phyloP scores from a whole-genome alignment of 30 jellyfish, hydroid and myxozoan species.

The Aurelia aurita region DNA sequence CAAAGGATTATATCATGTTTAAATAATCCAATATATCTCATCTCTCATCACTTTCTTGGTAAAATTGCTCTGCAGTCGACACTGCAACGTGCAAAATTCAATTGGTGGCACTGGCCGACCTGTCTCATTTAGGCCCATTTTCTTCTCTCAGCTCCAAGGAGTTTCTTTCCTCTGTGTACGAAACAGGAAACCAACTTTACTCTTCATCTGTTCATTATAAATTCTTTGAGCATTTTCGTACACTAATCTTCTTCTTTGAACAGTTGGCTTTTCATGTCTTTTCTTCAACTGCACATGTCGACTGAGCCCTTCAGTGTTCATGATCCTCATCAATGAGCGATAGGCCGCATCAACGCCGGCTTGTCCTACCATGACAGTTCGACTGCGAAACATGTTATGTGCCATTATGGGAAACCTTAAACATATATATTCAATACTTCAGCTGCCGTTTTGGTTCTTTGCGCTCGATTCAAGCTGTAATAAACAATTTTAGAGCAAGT shows the following conservation, averaged over 20 bases:
- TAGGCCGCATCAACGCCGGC: constrained; percentile 92
- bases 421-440: background rate
- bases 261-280: constrained; percentile 93
- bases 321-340: constrained; percentile 70
- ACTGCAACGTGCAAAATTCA: too few relatives aligned
- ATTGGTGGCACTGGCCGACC: too few relatives aligned
- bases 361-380: constrained; percentile 95
- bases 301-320: constrained; percentile 81
- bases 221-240: constrained; percentile 78
- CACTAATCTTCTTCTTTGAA: constrained; percentile 77
- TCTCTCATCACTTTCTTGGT: too few relatives aligned
- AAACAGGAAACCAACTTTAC: constrained; percentile 68
- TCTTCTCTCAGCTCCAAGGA: constrained; percentile 85
- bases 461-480: background rate
- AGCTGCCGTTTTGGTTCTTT: background rate
- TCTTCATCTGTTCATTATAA: constrained; percentile 74
- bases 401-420: constrained; percentile 55
- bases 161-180: constrained; percentile 80
- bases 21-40: too few relatives aligned
- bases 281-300: constrained; percentile 78
- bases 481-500: too few relatives aligned
- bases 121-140: too few relatives aligned
- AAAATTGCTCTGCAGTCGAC: too few relatives aligned
- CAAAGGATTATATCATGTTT: too few relatives aligned
- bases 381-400: constrained; percentile 85